Base-by-base conservation (phyloP, 2,888 invertebrate genomes). In the Leucoptera coffeella region DNA sequence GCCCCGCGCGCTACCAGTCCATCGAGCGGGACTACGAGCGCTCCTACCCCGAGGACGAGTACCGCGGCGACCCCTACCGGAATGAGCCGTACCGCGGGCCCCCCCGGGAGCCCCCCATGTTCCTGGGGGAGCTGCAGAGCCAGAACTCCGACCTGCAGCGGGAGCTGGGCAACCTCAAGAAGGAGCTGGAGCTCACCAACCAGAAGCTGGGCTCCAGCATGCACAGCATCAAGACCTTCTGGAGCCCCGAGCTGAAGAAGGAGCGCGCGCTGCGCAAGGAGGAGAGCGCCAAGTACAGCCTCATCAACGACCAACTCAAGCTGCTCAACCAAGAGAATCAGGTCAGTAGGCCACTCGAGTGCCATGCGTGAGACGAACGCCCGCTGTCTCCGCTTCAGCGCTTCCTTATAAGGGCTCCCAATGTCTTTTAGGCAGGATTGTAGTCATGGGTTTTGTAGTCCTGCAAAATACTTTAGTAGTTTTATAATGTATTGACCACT, bases 151-250 rank as follows among this genome's bases (percentile, higher is more conserved):
- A 96, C 59, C 75, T 96, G 40, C 95, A 95, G 50, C 78, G 91
- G 36, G 95, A 96, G 58, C 78, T 94, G 52, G 69, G 69, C 14
- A 89, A 88, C 55, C 77, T 93, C 39, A 92, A 92, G 65, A 90
- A 92, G 55, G 94, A 94, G 54, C 76, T 94, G 48, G 94, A 94
- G 74, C 75, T 93, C 51, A 93, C 94, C 38, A 94, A 94, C 62
- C 94, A 96, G 72, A 97, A 97, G 69, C 78, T 97, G 44, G 92
- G 93, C 57, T 94, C 94, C 52, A 92, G 91, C 47, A 99, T 99
- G 96, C 96, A 97, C 73, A 95, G 94, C 69, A 99, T 99, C 64
- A 97, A 97, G 75, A 97, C 96, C 29, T 99, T 99, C 72, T 99
- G 99, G 99, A 95, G 95, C 54, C 99, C 99, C 12, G 99, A 99